A percentile compares a stretch with the other conserved stretches of the same genome.
Conservation (phyloP, 2,888 invertebrate species). For the Empis livida region DNA sequence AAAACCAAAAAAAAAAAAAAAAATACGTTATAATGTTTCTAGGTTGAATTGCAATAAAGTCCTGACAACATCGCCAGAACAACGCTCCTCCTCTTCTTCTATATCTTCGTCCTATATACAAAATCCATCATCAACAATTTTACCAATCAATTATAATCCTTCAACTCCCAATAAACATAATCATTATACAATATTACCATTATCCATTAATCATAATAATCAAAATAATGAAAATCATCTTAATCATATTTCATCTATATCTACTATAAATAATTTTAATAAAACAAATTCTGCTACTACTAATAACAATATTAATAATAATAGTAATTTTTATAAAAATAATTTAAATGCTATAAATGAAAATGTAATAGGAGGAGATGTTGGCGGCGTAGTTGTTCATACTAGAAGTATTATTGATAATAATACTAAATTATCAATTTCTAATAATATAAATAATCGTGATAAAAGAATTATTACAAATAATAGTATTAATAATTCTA, state of each 20-base stretch:
- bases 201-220: not conserved
- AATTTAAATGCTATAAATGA: not conserved
- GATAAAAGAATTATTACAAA: not conserved
- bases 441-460: not conserved
- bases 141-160: constrained; percentile 15
- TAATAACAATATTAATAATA: not conserved
- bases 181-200: too few species aligned
- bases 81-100: constrained; percentile 19
- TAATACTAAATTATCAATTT: not conserved
- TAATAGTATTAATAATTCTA: not conserved
- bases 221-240: not conserved
- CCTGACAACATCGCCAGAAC: constrained; percentile 34
- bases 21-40: constrained; percentile 35
- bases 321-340: not conserved
- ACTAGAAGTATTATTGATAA: constrained; percentile 1
- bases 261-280: too few species aligned
- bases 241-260: not conserved
- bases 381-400: constrained; percentile 5
- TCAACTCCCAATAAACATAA: constrained; percentile 17
- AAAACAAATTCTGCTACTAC: not conserved
- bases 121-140: constrained; percentile 23
- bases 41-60: constrained; percentile 33
- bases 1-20: constrained; percentile 6
- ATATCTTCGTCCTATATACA: constrained; percentile 10
- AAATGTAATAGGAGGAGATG: not conserved